Conservation (phyloP, 2,888 invertebrate genomes). For the Prionchulus punctatus region DNA sequence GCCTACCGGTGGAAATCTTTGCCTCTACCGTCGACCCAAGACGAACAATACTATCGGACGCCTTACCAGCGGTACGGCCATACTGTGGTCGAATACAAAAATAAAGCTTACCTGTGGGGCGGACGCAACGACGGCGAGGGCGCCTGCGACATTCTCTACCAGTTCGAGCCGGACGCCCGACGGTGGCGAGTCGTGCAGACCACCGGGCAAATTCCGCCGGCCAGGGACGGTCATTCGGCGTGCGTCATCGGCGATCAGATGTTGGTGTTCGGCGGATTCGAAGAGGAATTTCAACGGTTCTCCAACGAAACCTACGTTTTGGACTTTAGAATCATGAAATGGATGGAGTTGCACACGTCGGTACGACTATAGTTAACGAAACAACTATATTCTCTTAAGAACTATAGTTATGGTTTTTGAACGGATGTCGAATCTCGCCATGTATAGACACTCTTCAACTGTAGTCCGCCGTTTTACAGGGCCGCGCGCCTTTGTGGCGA, state of each 20-base stretch:
- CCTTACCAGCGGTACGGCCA: conserved; percentile 80
- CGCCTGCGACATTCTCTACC: conserved; percentile 60
- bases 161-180: conserved; percentile 40
- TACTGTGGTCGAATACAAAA: conserved; percentile 61
- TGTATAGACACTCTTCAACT: too few species aligned
- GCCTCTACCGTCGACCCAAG: conserved; percentile 35
- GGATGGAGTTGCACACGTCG: conserved; percentile 38
- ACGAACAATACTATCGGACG: conserved; percentile 8
- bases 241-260: conserved; percentile 42
- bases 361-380: conserved; percentile 23
- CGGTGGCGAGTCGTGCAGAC: neutral
- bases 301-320: conserved; percentile 60
- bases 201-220: conserved; percentile 44
- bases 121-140: conserved; percentile 64
- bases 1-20: conserved; percentile 39
- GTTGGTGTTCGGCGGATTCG: conserved; percentile 81
- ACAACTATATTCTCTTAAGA: conserved; percentile 19
- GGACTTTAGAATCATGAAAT: conserved; percentile 53
- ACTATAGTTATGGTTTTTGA: conserved; percentile 12
- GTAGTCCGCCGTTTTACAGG: conserved; percentile 34
- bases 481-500: conserved; percentile 52
- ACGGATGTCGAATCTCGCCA: too few species aligned
- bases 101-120: conserved; percentile 70
- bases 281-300: conserved; percentile 62
- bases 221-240: conserved; percentile 78